Evolutionary conservation across 2,113 vertebrate species (phyloP), one percentile per base, ranked within the genome.

Genomic region (Onychostoma macrolepis): DNA sequence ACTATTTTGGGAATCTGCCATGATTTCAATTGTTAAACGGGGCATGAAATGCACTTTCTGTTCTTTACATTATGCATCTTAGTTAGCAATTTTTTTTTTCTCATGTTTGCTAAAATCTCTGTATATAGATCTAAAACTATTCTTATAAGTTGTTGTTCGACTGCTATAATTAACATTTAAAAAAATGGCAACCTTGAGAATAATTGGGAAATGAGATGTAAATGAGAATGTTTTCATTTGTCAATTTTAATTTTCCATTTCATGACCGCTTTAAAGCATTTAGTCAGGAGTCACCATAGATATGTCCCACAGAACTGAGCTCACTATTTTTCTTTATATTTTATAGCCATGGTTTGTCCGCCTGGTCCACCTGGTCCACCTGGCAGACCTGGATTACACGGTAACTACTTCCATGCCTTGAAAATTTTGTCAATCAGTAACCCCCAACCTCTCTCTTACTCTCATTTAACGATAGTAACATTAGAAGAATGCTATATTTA

Each of bases 331-430:
- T 53, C 15, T 87, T 48, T 77, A 8, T 71, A 45, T 61, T 69
- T 19, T 11, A 56, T 8, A 89, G 88, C 50, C 19, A n/a, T 69
- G 7, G 63, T 50, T 67, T 69, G 80, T 45, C 58, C 76, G 24
- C 71, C 83, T 78, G 88, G 88, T 82, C 71, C 56, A 28, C 50
- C 78, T 61, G 85, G 85, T n/a, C n/a, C 48, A 33, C 69, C 72
- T n/a, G 88, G 88, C 69, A 56, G 33, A 45, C 33, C 56, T 26
- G 88, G 88, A 85, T 19, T 50, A 4, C 75, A 30, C 21, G 75
- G 75, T 78, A 78, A 78, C 75, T 53, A 5, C 41, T 78, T 48
- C 30, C 17, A 41, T 45, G 24, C 12, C 11, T 43, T 45, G 72
- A 75, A 43, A 75, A 75, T n/a, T 26, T 45, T 45, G 38, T 75